Evolutionary conservation across 2,113 vertebrate genomes (phyloP).

Genomic region (Strix uralensis): DNA sequence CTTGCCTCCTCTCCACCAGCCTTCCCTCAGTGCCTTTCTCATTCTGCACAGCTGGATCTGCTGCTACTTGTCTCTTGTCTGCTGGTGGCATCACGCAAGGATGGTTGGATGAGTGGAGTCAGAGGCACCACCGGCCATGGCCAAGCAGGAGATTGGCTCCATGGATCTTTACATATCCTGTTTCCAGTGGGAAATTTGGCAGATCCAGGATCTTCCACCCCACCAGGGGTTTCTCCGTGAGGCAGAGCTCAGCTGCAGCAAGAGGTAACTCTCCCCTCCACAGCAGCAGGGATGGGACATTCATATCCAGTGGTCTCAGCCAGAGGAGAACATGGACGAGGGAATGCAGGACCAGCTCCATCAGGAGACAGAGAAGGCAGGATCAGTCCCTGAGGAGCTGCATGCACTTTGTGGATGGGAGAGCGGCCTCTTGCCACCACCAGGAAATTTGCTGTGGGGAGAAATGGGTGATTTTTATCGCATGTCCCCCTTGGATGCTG

Average conservation of each 20-base stretch:
- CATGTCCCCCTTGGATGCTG: neutral
- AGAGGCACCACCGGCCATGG: accelerated
- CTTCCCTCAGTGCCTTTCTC: neutral
- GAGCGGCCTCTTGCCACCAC: neutral
- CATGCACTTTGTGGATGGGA: neutral
- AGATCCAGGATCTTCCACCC: neutral
- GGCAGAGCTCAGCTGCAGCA: neutral
- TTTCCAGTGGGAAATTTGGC: neutral
- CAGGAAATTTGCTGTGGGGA: neutral
- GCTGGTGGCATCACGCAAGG: neutral
- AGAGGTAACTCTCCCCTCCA: neutral
- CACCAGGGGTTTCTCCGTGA: neutral
- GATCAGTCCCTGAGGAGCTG: neutral
- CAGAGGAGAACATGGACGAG: neutral
- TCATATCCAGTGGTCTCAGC: neutral
- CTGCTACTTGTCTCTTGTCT: neutral
- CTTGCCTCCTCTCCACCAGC: neutral
- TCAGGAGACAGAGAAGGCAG: neutral
- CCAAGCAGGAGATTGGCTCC: neutral
- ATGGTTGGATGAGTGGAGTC: neutral
- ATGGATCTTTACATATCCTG: neutral
- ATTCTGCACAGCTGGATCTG: neutral
- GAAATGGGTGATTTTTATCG: neutral
- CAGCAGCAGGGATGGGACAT: neutral
- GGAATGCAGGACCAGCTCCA: neutral